Conservation (phyloP, 2,113 vertebrate genomes). For the Hippopotamus amphibius region DNA sequence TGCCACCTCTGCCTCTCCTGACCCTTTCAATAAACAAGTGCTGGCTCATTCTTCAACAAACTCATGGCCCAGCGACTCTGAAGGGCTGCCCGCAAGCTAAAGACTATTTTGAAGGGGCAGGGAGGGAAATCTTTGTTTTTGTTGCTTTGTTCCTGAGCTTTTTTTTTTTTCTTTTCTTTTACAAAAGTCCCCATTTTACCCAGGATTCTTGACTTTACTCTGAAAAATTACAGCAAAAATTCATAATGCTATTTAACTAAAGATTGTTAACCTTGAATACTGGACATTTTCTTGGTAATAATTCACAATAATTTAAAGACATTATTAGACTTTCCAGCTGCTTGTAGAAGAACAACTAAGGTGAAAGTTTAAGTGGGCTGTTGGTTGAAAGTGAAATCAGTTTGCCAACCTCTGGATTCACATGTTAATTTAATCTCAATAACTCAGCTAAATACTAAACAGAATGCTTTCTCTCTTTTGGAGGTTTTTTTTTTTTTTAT, state of each 20-base stretch:
- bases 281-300: neutral
- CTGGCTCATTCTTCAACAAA: neutral
- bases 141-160: neutral
- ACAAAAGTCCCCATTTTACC: neutral
- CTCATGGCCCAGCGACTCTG: neutral
- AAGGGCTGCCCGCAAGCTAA: neutral
- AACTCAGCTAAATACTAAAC: neutral
- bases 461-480: neutral
- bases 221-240: conserved; percentile 43
- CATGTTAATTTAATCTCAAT: neutral
- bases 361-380: conserved; percentile 5
- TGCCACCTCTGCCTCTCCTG: neutral
- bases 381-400: neutral
- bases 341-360: neutral
- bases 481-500: neutral
- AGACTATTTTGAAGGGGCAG: neutral
- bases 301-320: conserved; percentile 23
- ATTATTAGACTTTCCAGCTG: neutral
- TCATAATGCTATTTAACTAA: conserved; percentile 6
- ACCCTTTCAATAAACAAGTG: neutral
- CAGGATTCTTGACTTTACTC: conserved; percentile 2
- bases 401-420: neutral
- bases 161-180: neutral
- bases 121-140: neutral
- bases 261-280: neutral